Evolutionary conservation across 1,140 invertebrate species (phyloP), one percentile per base, ranked within the genome.

Genomic region (Anthonomus grandis): DNA sequence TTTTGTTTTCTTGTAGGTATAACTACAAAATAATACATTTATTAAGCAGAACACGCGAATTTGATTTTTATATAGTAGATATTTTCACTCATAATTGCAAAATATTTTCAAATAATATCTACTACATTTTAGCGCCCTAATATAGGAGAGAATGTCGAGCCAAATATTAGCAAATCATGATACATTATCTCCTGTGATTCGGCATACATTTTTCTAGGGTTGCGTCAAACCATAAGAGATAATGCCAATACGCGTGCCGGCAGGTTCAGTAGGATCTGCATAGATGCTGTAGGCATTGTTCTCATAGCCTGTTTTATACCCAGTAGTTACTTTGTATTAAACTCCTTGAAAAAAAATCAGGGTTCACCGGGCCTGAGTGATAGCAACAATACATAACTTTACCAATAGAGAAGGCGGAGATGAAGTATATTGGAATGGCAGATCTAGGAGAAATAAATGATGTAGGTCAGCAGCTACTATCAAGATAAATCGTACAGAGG

Each of bases 131-230:
- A 31, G n/a, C 6, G n/a, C 6, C n/a, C n/a, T 8, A 31, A 31
- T 31, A 31, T n/a, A 31, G 27, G 6, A 31, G 6, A 31, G n/a
- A 8, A 31, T n/a, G 27, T 31, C 37, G 13, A 46, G 12, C 12
- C 17, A 8, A 22, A 9, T 46, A 19, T 19, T 19, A 15, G 42
- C 42, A 46, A 46, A 46, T 46, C 42, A 21, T 46, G 18, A 21
- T 22, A 46, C 42, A 46, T 46, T 46, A 21, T 46, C 42, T 46
- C 23, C 42, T 12, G 42, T 46, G 42, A 46, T 19, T 46, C 42
- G 42, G 18, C 42, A 22, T 46, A 46, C 19, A 46, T 19, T 13
- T 41, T 41, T 41, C 38, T 41, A 41, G 18, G 38, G 38, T 13
- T 41, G 38, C 38, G 5, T 41, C 38, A 15, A 9, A 13, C 13